Evolutionary conservation across 2,888 invertebrate genomes (phyloP), one percentile per base, ranked within the genome.

Genomic region (Temnothorax rugatulus): DNA sequence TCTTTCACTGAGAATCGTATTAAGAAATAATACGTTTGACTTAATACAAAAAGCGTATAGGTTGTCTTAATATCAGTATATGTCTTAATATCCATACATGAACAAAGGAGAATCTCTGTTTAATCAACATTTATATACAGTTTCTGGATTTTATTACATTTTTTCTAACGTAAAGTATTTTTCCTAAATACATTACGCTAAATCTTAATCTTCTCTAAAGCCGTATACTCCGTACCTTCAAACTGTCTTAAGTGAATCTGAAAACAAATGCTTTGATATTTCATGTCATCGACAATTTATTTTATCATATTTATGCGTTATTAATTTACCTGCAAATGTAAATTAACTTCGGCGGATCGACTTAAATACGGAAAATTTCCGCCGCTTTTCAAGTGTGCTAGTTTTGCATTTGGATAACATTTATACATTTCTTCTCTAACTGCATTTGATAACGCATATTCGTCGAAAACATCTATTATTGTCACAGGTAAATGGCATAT

Each of bases 301-400:
- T 75, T 15, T 18, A 63, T 44, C 13, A 11, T 34, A 41, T 61
- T 34, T 47, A 15, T 15, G 13, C 4, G 7, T 54, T 15, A 76
- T n/a, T 54, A 34, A 52, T 63, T 9, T 8, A 98, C 98, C 96
- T 98, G 96, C 93, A 98, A 96, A 96, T 98, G 98, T 89, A 98
- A 95, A 95, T 98, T 98, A 75, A 98, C 98, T 96, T 99, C 98
- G 91, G 97, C 97, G 94, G 97, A 97, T 92, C 98, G 96, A 94
- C 98, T 98, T 85, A 99, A 95, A 93, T 98, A 98, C 0, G 98
- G 98, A 95, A 98, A 98, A 95, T 98, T 98, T 7, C 98, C 98
- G 0, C 98, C 98, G 87, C 96, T 97, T 94, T 99, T 99, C 69
- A 98, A 95, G 95, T 98, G 98, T 1, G 98, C 98, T 86, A 98